Evolutionary conservation across 2,113 vertebrate species (phyloP).

Genomic region (Lycaon pictus): DNA sequence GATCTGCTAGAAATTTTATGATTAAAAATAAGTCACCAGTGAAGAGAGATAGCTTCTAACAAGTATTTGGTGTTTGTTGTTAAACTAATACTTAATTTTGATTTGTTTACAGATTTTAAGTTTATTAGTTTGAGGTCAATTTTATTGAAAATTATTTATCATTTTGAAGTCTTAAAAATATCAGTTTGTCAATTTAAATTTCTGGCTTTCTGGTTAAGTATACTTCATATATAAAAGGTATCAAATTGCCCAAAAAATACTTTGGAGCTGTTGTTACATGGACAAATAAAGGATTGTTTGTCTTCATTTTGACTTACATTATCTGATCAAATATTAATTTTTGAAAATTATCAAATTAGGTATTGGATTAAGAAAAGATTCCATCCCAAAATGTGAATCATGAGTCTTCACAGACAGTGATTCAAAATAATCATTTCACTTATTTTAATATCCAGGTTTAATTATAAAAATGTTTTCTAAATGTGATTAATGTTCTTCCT

Average conservation of each 20-base stretch:
- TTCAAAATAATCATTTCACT: slow-evolving; percentile 79
- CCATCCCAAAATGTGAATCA: slow-evolving; percentile 84
- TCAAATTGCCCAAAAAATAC: not conserved
- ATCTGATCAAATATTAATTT: slow-evolving; percentile 74
- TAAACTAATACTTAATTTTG: slow-evolving; percentile 57
- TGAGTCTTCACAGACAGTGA: slow-evolving; percentile 75
- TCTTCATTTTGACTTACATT: slow-evolving; percentile 75
- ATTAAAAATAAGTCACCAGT: slow-evolving; percentile 75
- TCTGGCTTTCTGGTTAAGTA: not conserved
- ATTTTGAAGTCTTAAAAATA: slow-evolving; percentile 84
- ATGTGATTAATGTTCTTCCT: not conserved
- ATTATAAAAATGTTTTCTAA: slow-evolving; percentile 7
- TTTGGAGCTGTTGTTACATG: not conserved
- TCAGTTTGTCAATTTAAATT: not conserved
- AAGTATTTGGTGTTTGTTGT: slow-evolving; percentile 50
- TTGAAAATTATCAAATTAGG: not conserved
- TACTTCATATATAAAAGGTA: not conserved
- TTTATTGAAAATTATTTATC: slow-evolving; percentile 74
- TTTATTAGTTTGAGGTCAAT: slow-evolving; percentile 68
- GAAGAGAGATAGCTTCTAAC: slow-evolving; percentile 63
- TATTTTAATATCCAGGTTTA: slow-evolving; percentile 80
- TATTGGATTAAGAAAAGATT: slow-evolving; percentile 85
- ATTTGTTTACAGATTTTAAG: slow-evolving; percentile 66
- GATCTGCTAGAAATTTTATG: slow-evolving; percentile 62
- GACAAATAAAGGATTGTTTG: slow-evolving; percentile 69